Evolutionary conservation across 2,888 invertebrate species (phyloP), one percentile per base, ranked within the genome.

Genomic region (Drosophila monieri): DNA sequence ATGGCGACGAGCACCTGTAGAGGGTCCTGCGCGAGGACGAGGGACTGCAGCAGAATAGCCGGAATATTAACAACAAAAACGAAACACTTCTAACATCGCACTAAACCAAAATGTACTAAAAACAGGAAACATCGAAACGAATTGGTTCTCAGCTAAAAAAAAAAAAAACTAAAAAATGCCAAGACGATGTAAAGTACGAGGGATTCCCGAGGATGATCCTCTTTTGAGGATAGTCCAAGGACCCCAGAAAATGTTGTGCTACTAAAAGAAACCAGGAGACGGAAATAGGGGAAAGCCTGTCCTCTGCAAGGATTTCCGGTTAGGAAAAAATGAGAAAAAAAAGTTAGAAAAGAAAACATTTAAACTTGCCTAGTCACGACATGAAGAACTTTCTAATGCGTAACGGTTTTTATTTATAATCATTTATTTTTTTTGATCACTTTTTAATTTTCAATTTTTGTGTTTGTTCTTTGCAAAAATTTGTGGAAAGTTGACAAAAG

Each of bases 1-100:
- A 93, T 23, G 95, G 95, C 71, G 96, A 96, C 92, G 96, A 96
- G 91, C 95, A 95, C 83, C 94, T 95, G 89, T 95, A 94, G 94
- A 72, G 14, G 2, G 35, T 23, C 23, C 57, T 41, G 15, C 48
- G 18, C 39, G 23, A 10, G 39, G 8, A 9, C 8, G 15, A 41
- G 14, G 41, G n/a, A 18, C 23, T 41, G 14, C 49, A 49, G 21
- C 61, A 27, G 35, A 30, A 48, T 48, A 60, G 35, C 52, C 44
- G 37, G 21, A 59, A 37, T 51, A 55, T 18, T 30, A 46, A 23
- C 53, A 46, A 47, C 37, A 60, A 52, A 55, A 60, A 57, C 18
- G 85, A 85, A 58, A 39, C 10, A 77, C 73, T 77, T 73, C 65
- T 85, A 85, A 81, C 76, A 78, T 73, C 73, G 77, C 76, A 80